A percentile compares a stretch with the other conserved stretches of the same genome.
These are phyloP conservation scores for Engraulis encrasicolus DNA, from an alignment of 2,113 vertebrate genomes.

Conservation along the genomic window DNA sequence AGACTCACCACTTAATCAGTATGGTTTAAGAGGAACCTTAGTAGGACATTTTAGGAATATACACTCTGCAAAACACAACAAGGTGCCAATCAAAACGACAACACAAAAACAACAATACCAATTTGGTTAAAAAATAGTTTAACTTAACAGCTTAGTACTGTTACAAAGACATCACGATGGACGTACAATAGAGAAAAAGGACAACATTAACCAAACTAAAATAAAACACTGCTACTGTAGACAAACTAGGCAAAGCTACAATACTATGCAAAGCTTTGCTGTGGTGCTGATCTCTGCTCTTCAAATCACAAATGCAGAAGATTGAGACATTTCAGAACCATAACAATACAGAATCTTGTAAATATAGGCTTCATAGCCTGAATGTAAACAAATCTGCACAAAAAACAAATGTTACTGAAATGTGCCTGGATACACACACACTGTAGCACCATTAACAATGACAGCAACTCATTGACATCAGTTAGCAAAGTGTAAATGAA, in stretches of 20 bases:
- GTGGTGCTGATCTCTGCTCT: too few species aligned
- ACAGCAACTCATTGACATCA: background rate
- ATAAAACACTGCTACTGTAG: background rate
- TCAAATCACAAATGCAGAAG: too few species aligned
- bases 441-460: background rate
- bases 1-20: slow-evolving; percentile 80
- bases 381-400: background rate
- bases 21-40: slow-evolving; percentile 73
- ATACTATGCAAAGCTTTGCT: too few species aligned
- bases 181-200: background rate
- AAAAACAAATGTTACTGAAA: background rate
- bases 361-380: too few species aligned
- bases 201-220: background rate
- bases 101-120: background rate
- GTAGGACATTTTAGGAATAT: slow-evolving; percentile 76
- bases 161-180: background rate
- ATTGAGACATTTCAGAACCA: too few species aligned
- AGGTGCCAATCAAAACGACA: slow-evolving; percentile 40
- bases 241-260: background rate
- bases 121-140: background rate
- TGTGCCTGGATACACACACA: background rate
- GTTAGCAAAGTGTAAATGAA: background rate
- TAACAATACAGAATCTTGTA: too few species aligned
- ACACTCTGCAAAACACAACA: slow-evolving; percentile 60
- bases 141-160: background rate